A percentile compares a stretch with the other conserved stretches of the same genome.
Conservation (phyloP, 1,140 invertebrate genomes). For the Ceratitis capitata region DNA sequence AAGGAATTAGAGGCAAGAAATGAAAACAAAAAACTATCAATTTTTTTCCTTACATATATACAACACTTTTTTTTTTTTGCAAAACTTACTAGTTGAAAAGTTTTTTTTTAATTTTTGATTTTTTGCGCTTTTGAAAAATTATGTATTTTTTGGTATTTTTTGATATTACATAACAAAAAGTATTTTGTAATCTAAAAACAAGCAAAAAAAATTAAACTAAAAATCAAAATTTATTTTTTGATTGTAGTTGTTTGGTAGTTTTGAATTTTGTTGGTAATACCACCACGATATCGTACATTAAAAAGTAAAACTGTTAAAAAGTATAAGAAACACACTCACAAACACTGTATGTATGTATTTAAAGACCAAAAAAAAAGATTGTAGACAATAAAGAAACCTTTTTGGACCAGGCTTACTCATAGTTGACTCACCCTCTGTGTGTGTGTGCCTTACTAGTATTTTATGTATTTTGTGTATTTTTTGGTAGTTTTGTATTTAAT, state of each 20-base stretch:
- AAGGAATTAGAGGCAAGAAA: conserved; percentile 88
- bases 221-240: background rate
- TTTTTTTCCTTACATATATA: background rate
- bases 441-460: no score
- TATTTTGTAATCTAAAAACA: conserved; percentile 13
- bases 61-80: background rate
- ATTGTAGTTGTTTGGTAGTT: background rate
- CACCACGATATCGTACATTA: no score
- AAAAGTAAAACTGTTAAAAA: background rate
- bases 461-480: background rate
- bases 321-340: background rate
- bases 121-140: background rate
- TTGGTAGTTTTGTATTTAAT: background rate
- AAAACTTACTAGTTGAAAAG: background rate
- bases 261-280: conserved; percentile 17
- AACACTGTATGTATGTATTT: background rate
- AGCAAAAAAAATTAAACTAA: no score
- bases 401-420: background rate
- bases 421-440: background rate
- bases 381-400: conserved; percentile 13
- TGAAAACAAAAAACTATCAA: no score
- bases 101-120: background rate
- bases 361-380: background rate
- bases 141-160: background rate
- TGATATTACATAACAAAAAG: background rate